A percentile compares a stretch with the other conserved stretches of the same genome.
These are phyloP conservation scores for Ovibos moschatus DNA, from an alignment of 2,113 vertebrate genomes.

Conservation along the genomic window DNA sequence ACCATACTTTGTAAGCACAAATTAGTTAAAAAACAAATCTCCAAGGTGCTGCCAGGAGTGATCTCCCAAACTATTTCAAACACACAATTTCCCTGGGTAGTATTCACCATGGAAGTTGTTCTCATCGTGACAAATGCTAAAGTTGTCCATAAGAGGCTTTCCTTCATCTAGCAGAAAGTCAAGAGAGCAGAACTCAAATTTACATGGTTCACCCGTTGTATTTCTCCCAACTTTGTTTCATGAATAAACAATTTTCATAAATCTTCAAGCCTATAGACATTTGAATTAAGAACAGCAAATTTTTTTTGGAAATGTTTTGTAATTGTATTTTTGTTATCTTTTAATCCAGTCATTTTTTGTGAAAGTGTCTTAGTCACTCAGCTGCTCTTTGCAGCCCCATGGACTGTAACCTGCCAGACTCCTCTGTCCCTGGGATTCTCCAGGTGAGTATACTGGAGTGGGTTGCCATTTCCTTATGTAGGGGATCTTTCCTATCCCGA, in stretches of 20 bases:
- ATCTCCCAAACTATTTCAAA: not conserved
- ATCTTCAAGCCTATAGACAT: not conserved
- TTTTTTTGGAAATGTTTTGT: not conserved
- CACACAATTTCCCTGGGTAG: not conserved
- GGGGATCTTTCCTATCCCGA: not conserved
- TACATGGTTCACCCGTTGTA: not conserved
- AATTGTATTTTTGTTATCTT: not conserved
- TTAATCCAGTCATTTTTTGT: not conserved
- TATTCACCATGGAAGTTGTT: not conserved
- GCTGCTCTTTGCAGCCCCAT: not conserved
- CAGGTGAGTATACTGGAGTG: not conserved
- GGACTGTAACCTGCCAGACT: not conserved
- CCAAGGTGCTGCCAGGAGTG: not conserved
- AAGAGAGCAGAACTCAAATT: not conserved
- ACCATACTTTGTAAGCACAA: not conserved
- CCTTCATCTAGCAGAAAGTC: not conserved
- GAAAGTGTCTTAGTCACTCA: not conserved
- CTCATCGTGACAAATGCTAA: not conserved
- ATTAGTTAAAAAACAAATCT: constrained; percentile 37
- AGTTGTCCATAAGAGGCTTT: not conserved
- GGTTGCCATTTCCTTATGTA: not conserved
- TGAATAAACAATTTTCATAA: not conserved
- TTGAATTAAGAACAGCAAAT: not conserved
- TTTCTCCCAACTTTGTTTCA: not conserved
- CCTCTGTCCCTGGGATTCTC: not conserved